phyloP scores from a whole-genome alignment of 1,140 invertebrate species.

The Lamellibrachia luymesi region DNA sequence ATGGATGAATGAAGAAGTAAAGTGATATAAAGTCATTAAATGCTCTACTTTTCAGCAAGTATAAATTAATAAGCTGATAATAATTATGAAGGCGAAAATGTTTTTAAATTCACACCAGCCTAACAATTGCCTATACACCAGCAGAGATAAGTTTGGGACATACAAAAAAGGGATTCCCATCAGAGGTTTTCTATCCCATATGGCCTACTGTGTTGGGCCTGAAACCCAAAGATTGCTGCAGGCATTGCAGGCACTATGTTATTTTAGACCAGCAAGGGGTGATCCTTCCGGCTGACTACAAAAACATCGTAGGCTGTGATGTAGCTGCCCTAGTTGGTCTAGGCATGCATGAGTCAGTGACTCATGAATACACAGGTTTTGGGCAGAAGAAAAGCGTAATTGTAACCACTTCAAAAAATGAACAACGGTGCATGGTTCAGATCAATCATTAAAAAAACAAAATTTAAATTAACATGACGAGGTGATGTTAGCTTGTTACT shows the following conservation, averaged over 20 bases:
- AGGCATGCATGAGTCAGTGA: not conserved
- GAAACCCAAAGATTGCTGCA: not conserved
- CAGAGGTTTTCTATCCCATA: not conserved
- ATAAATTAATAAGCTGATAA: too few relatives aligned
- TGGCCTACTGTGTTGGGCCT: not conserved
- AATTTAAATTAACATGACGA: not conserved
- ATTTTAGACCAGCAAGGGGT: not conserved
- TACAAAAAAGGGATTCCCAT: not conserved
- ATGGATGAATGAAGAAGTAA: too few relatives aligned
- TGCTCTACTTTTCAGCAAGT: too few relatives aligned
- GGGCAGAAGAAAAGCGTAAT: not conserved
- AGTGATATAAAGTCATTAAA: too few relatives aligned
- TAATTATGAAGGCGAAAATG: too few relatives aligned
- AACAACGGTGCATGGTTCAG: not conserved
- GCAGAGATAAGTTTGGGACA: not conserved
- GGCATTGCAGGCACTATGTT: not conserved
- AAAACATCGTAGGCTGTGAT: not conserved
- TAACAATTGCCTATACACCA: not conserved
- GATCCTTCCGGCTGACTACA: not conserved
- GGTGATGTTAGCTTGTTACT: not conserved
- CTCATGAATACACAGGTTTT: not conserved
- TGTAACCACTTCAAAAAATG: not conserved
- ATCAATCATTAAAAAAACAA: not conserved
- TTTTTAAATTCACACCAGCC: too few relatives aligned
- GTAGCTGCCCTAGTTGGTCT: not conserved